Evolutionary conservation across 2,888 invertebrate species (phyloP).

Genomic region (Hirtodrosophila trivittata): DNA sequence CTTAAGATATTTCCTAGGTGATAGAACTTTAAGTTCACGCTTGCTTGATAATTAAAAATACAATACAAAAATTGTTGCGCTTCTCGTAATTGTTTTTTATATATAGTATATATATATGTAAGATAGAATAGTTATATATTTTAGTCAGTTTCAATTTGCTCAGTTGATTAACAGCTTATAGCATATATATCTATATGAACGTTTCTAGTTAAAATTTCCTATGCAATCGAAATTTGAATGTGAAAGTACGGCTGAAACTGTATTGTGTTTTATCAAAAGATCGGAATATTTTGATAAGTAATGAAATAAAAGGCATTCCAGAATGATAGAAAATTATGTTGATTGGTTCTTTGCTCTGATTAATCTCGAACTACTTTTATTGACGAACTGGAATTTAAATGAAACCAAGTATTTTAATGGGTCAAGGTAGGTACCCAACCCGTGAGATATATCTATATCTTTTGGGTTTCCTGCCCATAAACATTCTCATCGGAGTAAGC

Average conservation of each 20-base stretch:
- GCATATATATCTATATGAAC: too few species aligned
- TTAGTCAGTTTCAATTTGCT: too few species aligned
- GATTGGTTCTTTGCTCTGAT: constrained; percentile 21
- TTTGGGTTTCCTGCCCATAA: constrained; percentile 87
- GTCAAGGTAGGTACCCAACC: not conserved
- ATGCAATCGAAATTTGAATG: too few species aligned
- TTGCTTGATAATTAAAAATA: constrained; percentile 52
- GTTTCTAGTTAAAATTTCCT: not conserved
- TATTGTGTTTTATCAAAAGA: too few species aligned
- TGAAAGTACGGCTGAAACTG: too few species aligned
- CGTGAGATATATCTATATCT: not conserved
- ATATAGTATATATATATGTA: too few species aligned
- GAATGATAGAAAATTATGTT: too few species aligned
- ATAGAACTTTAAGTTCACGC: constrained; percentile 27
- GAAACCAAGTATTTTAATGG: not conserved
- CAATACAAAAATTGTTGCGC: constrained; percentile 39
- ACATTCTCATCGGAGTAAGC: constrained; percentile 99
- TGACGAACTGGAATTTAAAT: constrained; percentile 20
- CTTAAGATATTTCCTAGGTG: constrained; percentile 21
- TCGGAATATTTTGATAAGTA: constrained; percentile 13
- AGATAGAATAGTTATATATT: too few species aligned
- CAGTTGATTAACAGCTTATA: too few species aligned
- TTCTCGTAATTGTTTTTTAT: constrained; percentile 15
- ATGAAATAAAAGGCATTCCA: too few species aligned
- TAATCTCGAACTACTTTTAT: constrained; percentile 21